phyloP scores from a whole-genome alignment of 1,140 invertebrate species.

The Steinernema feltiae region DNA sequence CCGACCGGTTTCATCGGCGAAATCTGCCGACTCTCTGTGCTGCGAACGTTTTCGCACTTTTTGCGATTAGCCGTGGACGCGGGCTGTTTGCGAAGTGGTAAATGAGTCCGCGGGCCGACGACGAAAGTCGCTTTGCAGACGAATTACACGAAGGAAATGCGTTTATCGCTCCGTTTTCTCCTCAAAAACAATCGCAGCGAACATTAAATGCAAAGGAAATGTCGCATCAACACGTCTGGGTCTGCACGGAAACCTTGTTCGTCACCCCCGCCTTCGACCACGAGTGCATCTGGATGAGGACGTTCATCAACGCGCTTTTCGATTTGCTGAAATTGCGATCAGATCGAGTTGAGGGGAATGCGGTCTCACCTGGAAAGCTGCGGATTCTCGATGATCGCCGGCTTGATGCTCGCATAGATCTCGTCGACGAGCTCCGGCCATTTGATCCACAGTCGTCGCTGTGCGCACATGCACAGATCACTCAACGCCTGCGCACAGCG shows the following conservation, averaged over 20 bases:
- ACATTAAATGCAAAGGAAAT: not conserved
- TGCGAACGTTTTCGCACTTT: too few relatives aligned
- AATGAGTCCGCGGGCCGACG: too few relatives aligned
- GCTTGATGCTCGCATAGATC: conserved; percentile 23
- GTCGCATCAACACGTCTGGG: not conserved
- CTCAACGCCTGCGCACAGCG: conserved; percentile 14
- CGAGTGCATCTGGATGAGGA: not conserved
- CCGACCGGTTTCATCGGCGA: too few relatives aligned
- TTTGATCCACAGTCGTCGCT: conserved; percentile 24
- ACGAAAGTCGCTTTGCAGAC: too few relatives aligned
- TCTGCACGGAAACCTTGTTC: not conserved
- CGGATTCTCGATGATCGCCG: conserved; percentile 22
- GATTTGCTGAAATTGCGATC: not conserved
- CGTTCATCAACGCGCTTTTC: not conserved
- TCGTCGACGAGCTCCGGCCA: conserved; percentile 28
- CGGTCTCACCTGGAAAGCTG: conserved; percentile 5
- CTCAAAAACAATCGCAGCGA: not conserved
- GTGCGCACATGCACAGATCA: not conserved
- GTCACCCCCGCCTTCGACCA: not conserved
- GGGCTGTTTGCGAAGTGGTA: too few relatives aligned
- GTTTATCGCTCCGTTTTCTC: too few relatives aligned
- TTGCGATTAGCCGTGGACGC: too few relatives aligned
- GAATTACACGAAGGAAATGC: too few relatives aligned
- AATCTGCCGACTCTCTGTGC: too few relatives aligned
- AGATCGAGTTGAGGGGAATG: not conserved